Percentiles rank a stretch among this genome's conserved stretches.
Evolutionary conservation across 1,140 invertebrate species (phyloP).

Genomic region (Cecropterus lyciades): DNA sequence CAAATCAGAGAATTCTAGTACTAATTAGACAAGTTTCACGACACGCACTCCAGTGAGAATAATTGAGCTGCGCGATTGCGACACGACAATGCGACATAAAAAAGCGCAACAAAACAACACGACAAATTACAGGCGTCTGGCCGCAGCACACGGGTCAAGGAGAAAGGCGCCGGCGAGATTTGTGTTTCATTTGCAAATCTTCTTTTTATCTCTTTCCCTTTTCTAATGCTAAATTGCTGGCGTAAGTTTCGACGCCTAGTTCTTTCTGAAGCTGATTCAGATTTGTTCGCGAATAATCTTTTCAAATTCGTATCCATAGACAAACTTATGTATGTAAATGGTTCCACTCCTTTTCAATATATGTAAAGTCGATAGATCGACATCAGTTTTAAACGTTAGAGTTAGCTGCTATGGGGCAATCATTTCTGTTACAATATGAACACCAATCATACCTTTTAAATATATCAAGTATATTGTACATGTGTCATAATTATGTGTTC

Average conservation of each 20-base stretch:
- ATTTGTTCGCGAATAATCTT: background rate
- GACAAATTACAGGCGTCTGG: constrained; percentile 45
- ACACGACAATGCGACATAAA: constrained; percentile 20
- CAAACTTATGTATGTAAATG: too few relatives aligned
- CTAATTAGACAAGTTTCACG: constrained; percentile 36
- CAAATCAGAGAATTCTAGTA: background rate
- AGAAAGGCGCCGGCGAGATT: constrained; percentile 52
- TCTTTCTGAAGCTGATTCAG: constrained; percentile 8
- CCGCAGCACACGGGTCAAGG: constrained; percentile 57
- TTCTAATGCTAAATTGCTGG: constrained; percentile 19
- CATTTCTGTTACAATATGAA: too few relatives aligned
- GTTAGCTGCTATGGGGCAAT: too few relatives aligned
- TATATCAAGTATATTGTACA: too few relatives aligned
- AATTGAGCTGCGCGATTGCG: constrained; percentile 23
- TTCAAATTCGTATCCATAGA: background rate
- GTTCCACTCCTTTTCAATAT: too few relatives aligned
- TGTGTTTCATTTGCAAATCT: constrained; percentile 39
- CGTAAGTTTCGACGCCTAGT: constrained; percentile 3
- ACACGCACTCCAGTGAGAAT: constrained; percentile 27
- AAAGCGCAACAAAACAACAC: constrained; percentile 38
- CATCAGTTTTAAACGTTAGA: too few relatives aligned
- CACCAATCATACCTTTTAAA: too few relatives aligned
- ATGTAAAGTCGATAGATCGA: too few relatives aligned
- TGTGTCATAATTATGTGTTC: too few relatives aligned
- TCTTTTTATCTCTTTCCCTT: constrained; percentile 33